These are phyloP conservation scores for Pseudonaja textilis DNA, from an alignment of 2,113 vertebrate species.

Conservation along the genomic window DNA sequence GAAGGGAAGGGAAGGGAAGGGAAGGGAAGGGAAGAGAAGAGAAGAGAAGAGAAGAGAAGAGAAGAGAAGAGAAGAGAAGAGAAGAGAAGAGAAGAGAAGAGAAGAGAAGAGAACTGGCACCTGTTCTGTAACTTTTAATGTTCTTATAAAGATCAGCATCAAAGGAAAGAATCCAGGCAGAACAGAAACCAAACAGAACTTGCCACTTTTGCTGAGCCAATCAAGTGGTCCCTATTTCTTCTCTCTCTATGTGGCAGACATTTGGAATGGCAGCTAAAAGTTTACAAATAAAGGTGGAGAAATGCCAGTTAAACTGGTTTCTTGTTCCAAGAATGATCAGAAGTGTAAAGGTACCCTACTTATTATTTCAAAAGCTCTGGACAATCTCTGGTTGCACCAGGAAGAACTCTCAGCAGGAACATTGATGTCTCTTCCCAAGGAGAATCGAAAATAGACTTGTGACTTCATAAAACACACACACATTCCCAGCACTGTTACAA, in stretches of 20 bases:
- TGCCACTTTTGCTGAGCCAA: neutral
- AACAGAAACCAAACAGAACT: neutral
- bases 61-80: no score
- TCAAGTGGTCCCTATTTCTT: neutral
- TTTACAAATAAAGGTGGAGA: neutral
- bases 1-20: neutral
- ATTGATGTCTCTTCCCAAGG: neutral
- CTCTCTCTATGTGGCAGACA: neutral
- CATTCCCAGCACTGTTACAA: neutral
- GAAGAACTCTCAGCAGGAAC: neutral
- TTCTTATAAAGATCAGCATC: neutral
- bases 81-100: no score
- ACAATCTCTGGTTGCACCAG: slow-evolving; percentile 4
- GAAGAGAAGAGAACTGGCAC: no score
- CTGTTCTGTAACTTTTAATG: neutral
- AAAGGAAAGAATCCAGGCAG: neutral
- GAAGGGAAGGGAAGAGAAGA: no score
- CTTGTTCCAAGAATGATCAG: neutral
- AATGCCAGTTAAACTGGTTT: no score
- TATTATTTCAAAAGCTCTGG: slow-evolving; percentile 17
- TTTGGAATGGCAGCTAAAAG: neutral
- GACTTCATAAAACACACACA: neutral
- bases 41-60: no score
- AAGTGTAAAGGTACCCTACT: neutral
- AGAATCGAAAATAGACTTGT: neutral